phyloP scores from a whole-genome alignment of 2,888 invertebrate genomes.

The Zaprionus bogoriensis region DNA sequence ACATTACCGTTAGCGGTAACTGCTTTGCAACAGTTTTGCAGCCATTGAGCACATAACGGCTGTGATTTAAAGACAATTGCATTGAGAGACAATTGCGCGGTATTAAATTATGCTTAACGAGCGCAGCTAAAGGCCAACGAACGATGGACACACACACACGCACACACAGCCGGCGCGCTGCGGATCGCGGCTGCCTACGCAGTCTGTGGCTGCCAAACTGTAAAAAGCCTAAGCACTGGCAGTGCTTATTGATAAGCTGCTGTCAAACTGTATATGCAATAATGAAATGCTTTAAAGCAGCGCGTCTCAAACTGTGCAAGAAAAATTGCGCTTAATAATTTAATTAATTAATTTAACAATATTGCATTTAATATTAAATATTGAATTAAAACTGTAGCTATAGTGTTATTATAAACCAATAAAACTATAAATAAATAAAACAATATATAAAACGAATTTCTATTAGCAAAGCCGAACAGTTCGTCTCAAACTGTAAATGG shows the following conservation, averaged over 20 bases:
- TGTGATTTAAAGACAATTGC: constrained; percentile 61
- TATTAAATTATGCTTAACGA: constrained; percentile 71
- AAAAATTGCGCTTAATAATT: too few relatives aligned
- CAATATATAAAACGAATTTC: neutral
- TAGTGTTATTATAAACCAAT: too few relatives aligned
- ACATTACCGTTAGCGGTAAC: constrained; percentile 47
- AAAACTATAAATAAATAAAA: neutral
- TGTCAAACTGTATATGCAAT: too few relatives aligned
- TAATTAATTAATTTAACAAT: too few relatives aligned
- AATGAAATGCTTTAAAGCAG: too few relatives aligned
- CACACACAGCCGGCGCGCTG: neutral
- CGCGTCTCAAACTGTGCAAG: too few relatives aligned
- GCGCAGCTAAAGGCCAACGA: constrained; percentile 55
- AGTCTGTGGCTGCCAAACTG: neutral
- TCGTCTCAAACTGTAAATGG: constrained; percentile 30
- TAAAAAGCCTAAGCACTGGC: too few relatives aligned
- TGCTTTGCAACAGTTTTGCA: constrained; percentile 37
- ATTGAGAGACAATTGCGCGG: constrained; percentile 45
- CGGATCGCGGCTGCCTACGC: constrained; percentile 11
- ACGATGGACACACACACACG: constrained; percentile 34
- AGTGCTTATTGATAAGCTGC: too few relatives aligned
- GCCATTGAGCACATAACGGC: constrained; percentile 30
- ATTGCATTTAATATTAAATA: too few relatives aligned
- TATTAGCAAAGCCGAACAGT: constrained; percentile 14
- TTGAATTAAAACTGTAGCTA: too few relatives aligned